Conservation (phyloP, 2,888 invertebrate species). For the Lasioglossum zephyrum region DNA sequence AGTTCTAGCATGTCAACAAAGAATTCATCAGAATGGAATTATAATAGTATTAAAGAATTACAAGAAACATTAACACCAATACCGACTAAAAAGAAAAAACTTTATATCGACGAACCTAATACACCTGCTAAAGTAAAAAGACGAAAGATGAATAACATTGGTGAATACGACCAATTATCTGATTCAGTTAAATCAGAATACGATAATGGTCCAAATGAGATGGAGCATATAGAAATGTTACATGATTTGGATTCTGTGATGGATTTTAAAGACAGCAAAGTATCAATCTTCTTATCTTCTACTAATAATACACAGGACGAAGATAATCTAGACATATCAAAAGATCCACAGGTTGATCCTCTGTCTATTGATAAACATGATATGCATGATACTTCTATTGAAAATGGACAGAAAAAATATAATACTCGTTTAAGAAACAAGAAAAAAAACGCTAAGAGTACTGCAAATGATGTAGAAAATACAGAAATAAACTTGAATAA, state of each 20-base stretch:
- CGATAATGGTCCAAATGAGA: constrained; percentile 39
- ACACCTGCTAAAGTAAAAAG: constrained; percentile 18
- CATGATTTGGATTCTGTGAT: constrained; percentile 64
- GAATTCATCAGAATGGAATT: not conserved
- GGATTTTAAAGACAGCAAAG: constrained; percentile 52
- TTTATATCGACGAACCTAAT: not conserved
- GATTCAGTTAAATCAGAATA: constrained; percentile 55
- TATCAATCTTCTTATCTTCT: constrained; percentile 49
- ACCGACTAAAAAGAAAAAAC: not conserved
- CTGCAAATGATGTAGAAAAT: not conserved
- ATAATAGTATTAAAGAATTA: not conserved
- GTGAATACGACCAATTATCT: constrained; percentile 49
- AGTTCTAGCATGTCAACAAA: not conserved
- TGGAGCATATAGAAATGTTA: constrained; percentile 64
- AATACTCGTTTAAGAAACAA: not conserved
- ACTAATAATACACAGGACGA: constrained; percentile 13
- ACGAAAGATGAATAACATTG: constrained; percentile 18
- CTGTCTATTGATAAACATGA: constrained; percentile 50
- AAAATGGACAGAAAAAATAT: not conserved
- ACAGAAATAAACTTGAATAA: not conserved
- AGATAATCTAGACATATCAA: not conserved
- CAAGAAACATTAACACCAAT: not conserved
- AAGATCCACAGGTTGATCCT: constrained; percentile 49
- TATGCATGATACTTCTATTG: not conserved
- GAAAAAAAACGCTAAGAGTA: not conserved